Base-by-base conservation (phyloP, 2,888 invertebrate genomes). In the Diachrysia chrysitis region DNA sequence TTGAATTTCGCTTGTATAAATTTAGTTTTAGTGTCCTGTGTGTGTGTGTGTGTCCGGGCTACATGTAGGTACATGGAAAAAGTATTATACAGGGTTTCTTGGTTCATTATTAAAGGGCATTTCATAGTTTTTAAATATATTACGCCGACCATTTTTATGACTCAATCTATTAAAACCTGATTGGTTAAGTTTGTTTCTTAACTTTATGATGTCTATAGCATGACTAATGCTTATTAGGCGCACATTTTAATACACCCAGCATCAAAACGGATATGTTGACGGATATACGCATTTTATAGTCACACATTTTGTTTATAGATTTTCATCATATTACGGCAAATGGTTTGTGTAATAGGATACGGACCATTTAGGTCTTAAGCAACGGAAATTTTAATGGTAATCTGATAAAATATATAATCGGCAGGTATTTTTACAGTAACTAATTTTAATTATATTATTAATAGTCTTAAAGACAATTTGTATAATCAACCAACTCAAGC, bases 101-200 rank as follows among this genome's bases (percentile, higher is more conserved):
- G 81, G 80, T 75, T n/a, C 68, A 25, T 66, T 51, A 78, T 74
- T 64, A 67, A 69, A 70, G 58, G 60, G 58, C 62, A 73, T 66
- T 71, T 73, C 76, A 76, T 67, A 83, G 65, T 79, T 79, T 79
- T 71, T 72, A 77, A 68, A 80, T 62, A 56, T 79, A 71, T 70
- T 71, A 73, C 72, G 32, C 42, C 71, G 63, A 69, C 59, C 61
- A 61, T 76, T 79, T 84, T 80, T 78, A 78, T 73, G 70, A 74
- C 69, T 83, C 76, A 78, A 76, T 81, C 63, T 56, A 66, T 59
- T 65, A 60, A 19, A 58, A 65, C 29, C 69, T 70, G 75, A 77
- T 78, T 69, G 32, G 10, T 14, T 37, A 58, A 69, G 60, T 63
- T 73, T 55, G 32, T 35, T 69, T 60, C 7, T 14, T 60, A 67